Evolutionary conservation across 2,113 vertebrate species (phyloP), one percentile per base, ranked within the genome.

Genomic region (Labeo catla): DNA sequence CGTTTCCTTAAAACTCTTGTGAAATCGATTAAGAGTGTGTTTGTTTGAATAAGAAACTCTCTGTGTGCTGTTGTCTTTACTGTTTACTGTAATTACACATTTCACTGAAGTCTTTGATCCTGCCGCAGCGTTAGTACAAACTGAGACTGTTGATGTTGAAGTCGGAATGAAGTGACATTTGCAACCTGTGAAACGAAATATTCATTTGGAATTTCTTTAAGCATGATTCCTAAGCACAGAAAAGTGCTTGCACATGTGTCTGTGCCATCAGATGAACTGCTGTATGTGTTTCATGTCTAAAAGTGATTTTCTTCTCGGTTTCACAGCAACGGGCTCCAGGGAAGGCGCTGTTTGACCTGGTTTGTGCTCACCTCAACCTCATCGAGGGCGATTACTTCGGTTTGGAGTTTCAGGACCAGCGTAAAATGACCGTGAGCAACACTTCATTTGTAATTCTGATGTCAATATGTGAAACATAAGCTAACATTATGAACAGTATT

Each of bases 311-410:
- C 4, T 23, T n/a, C 15, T 72, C 21, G 57, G 28, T 83, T 59
- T 19, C 1, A 83, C 94, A 99, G 98, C 96, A 97, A 96, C 96
- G 97, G 93, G 97, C 97, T 86, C 96, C 97, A 0, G 98, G 98
- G 84, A 99, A 98, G 89, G 94, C 95, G 91, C 91, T 99, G 88
- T 94, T 99, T 86, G 97, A 99, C 79, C 94, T 98, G 2, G 97
- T 99, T 81, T 99, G 97, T 92, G 95, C 91, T 89, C 97, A 98
- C 91, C 95, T 99, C 90, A 99, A 99, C 89, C 97, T 99, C 68
- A 94, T 99, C 39, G 98, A 99, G 92, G 98, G 98, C 0, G 98
- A 99, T 93, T 99, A 99, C 92, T 99, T 99, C 78, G 97, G 98
- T 90, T 93, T 99, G 81, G 98, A 99, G 93, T 99, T 96, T 93